Evolutionary conservation across 1,140 invertebrate species (phyloP), one percentile per base, ranked within the genome.

Genomic region (Cydia pomonella): DNA sequence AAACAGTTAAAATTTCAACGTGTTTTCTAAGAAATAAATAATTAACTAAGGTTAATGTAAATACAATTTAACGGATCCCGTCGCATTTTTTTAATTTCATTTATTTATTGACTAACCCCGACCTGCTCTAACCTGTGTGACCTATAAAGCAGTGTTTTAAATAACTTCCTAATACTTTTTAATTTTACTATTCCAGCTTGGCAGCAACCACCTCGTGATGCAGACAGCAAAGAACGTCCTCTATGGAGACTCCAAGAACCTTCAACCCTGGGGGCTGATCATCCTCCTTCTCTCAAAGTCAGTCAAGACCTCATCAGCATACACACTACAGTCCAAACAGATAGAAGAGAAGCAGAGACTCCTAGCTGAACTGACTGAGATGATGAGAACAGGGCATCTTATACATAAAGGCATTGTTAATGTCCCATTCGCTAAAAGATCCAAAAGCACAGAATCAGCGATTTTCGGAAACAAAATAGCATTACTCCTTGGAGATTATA

Each of bases 361-460:
- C 59, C 92, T 99, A 73, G 97, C 98, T 0, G 97, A 98, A 94
- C 95, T 99, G 1, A 97, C 97, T 0, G 98, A 99, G 93, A 98
- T 99, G 97, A 98, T 99, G 79, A 95, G 98, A 82, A 98, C 97
- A 18, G 97, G 97, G 72, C 97, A 98, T 91, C 93, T 99, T 23
- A 96, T 99, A 10, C 98, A 99, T 84, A 97, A 97, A 93, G 96
- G 97, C 75, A 95, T 98, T 10, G 95, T 97, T 1, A 97, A 98
- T 85, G 94, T 97, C 25, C 87, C 91, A 0, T 87, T 88, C 12
- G 93, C 95, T 74, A 91, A 94, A 72, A 84, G 93, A 18, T 94
- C 89, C 0, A 92, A 91, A 69, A 80, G 83, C 41, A 89, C 91
- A 6, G 90, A 92, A 82, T 92, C 90, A 1, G 89, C 89, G 1